Percentiles rank a stretch among this genome's conserved stretches.
phyloP scores from a whole-genome alignment of 2,797 vertebrate species.

The Poeciliopsis turneri region DNA sequence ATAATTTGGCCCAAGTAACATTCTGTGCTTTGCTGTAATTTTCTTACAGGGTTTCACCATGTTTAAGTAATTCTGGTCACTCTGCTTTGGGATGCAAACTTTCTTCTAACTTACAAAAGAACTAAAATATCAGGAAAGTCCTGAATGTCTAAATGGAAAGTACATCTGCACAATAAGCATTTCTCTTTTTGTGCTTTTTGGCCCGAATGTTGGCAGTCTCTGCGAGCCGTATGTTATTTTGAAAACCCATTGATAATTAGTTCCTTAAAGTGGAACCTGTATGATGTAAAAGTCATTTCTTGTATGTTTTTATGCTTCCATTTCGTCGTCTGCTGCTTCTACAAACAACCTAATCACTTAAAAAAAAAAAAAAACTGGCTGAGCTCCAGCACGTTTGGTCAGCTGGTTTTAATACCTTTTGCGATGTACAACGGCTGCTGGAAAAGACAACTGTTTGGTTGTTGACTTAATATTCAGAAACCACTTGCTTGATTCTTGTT shows the following conservation, averaged over 20 bases:
- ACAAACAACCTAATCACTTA: no score
- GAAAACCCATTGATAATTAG: neutral
- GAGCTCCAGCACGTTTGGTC: no score
- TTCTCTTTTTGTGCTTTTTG: neutral
- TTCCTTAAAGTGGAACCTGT: neutral
- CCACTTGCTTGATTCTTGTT: no score
- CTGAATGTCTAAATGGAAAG: neutral
- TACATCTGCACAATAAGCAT: neutral
- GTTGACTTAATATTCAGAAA: no score
- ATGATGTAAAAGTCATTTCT: no score
- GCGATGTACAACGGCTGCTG: no score
- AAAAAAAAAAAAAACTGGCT: no score
- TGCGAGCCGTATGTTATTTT: neutral
- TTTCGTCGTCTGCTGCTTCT: no score
- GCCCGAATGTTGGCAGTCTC: neutral
- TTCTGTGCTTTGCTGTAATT: neutral
- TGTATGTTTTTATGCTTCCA: no score
- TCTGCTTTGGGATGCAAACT: neutral
- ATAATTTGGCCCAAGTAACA: slow-evolving; percentile 53
- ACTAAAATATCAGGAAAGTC: neutral
- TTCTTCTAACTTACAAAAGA: neutral
- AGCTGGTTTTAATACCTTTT: no score
- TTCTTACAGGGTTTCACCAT: neutral
- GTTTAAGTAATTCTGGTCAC: neutral
- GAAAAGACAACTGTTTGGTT: no score